Evolutionary conservation across 2,113 vertebrate genomes (phyloP), one percentile per base, ranked within the genome.

Genomic region (Ptychochromis oligacanthus): DNA sequence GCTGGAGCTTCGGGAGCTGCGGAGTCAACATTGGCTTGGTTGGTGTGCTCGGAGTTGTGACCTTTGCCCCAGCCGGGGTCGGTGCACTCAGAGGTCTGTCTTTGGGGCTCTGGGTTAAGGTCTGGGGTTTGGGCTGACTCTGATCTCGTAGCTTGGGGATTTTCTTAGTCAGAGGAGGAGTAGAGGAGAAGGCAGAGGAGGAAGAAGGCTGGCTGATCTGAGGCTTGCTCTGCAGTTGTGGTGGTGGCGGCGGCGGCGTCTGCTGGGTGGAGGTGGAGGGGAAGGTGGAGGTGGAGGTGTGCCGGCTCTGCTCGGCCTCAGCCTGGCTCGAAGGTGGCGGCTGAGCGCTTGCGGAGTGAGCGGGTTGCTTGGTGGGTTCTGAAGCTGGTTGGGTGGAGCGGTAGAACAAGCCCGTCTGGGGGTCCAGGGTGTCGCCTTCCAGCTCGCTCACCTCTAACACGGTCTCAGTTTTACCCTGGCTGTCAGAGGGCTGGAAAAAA

Each of bases 341-440:
- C 55, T 75, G 89, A 55, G 81, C 1, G 1, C n/a, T 60, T 1
- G 65, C 34, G 4, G 88, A 56, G 15, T 28, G 87, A 93, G 95
- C 58, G 88, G 94, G 93, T 64, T 95, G 97, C 65, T 96, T 96
- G 49, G 93, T 92, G 0, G 95, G 92, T 3, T 92, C 88, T 2
- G 84, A 4, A 7, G 89, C 62, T 7, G 93, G 90, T 93, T 97
- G 93, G 83, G 96, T 95, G 52, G 97, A 97, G 88, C 98, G 96
- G 94, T 99, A 99, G 93, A 99, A 99, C 84, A 99, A 95, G 64
- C 98, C 98, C 1, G 98, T 99, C 95, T 99, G 98, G 49, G 98
- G 98, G 92, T 99, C 98, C 94, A 99, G 87, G 38, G 98, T 99
- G 95, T 99, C 98, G 74, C 98, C 98, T 84, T 99, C 98, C 84